Evolutionary conservation across 2,113 vertebrate genomes (phyloP), one percentile per base, ranked within the genome.

Genomic region (Anser brachyrhynchus): DNA sequence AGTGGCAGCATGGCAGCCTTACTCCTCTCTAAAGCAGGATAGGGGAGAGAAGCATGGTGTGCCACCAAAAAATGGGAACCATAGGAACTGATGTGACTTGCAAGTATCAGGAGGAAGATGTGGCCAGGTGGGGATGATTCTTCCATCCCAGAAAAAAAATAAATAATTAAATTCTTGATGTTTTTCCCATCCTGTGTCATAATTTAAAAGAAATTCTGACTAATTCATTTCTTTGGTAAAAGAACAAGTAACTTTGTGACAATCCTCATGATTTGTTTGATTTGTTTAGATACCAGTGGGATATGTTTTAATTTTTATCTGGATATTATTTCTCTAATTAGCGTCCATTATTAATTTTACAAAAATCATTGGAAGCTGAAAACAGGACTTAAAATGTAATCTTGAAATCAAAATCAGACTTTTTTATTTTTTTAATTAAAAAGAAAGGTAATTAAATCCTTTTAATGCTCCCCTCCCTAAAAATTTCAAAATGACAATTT

Each of bases 391-490:
- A 72, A 84, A 89, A 78, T 37, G 82, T 65, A 10, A 75, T 54
- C 0, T 1, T 51, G 19, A 66, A 75, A 59, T 51, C 3, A 59
- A 79, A 84, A 71, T 54, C 17, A 12, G 14, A 2, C 4, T 33
- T 10, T 35, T n/a, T 29, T 33, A 64, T 81, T 29, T 35, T 39
- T 49, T 49, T 22, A 49, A 49, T 49, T 4, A 41, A 81, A 78
- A 73, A 44, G 28, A 71, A 85, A 59, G 49, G 3, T 37, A 51
- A 83, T 71, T 55, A 11, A 73, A 90, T 31, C 25, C 33, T 33
- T 1, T 9, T 58, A 25, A 71, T n/a, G 11, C 1, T 2, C 5
- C 28, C 2, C 9, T 78, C 9, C 18, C 7, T 8, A 35, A 80
- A 54, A 3, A 3, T 28, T 71, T 81, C 59, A 61, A 74, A 71